Base-by-base conservation (phyloP, 2,797 vertebrate genomes). In the Alfaro cultratus region DNA sequence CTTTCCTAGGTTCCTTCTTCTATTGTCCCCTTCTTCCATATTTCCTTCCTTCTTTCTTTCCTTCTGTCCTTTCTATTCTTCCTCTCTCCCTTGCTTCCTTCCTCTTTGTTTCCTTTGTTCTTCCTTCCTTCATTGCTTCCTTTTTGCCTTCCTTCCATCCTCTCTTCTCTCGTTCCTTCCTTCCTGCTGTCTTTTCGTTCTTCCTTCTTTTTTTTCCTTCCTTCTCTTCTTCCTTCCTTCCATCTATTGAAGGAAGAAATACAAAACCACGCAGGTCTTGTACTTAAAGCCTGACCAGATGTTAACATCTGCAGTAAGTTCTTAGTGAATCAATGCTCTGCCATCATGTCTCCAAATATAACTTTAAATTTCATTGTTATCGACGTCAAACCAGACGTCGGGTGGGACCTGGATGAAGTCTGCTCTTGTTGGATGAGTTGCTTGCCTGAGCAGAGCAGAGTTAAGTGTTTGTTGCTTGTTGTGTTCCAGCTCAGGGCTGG, bases 401-500 rank as follows among this genome's bases (percentile, higher is more conserved):
- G 4, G 11, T 68, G 36, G 18, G 64, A 26, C 64, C 1, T 26
- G 10, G 18, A 39, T 11, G 34, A 67, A 21, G 34, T 39, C 62
- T 67, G 10, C 7, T 18, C 5, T 67, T 15, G 18, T 39, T 23
- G 62, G 76, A 60, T 7, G 47, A 75, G 84, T 85, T 74, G 47
- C 84, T 78, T 79, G 41, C 45, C 21, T 71, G n/a, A 86, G 49
- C 0, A 47, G 51, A 34, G 43, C 16, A 29, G 71, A 78, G 67
- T 51, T 73, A 12, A 79, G 15, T 68, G 67, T 49, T 82, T 72
- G 26, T 73, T 85, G 53, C 70, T 81, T 49, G 70, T 47, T 84
- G 79, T 81, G 41, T 77, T 18, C 0, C 87, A 99, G 98, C 96
- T 73, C 95, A 97, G 0, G 98, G 98, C 9, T 99, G 97, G 98